Conservation (phyloP, 1,140 invertebrate species). For the Epicauta chinensis region DNA sequence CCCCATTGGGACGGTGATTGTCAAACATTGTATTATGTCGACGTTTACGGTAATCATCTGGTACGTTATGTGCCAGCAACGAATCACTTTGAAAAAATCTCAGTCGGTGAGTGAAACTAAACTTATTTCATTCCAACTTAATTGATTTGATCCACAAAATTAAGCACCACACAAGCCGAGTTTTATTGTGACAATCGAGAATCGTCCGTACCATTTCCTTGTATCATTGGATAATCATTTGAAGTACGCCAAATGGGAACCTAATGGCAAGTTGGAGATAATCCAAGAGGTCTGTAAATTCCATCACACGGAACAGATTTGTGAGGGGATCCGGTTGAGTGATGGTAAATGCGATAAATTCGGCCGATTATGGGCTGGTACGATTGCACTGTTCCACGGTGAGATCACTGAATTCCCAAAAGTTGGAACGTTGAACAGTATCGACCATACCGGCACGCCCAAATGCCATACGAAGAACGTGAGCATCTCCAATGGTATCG, state of each 20-base stretch:
- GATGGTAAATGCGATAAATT: constrained; percentile 76
- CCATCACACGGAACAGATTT: no score
- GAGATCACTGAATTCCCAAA: no score
- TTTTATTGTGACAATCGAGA: no score
- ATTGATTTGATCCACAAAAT: not conserved
- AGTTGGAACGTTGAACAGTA: constrained; percentile 48
- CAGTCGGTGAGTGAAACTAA: constrained; percentile 16
- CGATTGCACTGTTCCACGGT: no score
- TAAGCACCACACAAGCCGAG: not conserved
- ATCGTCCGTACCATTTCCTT: no score
- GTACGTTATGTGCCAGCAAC: constrained; percentile 24
- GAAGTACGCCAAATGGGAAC: no score
- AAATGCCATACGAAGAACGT: constrained; percentile 44
- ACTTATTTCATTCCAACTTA: not conserved
- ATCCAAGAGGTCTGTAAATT: no score
- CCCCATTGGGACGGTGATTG: constrained; percentile 60
- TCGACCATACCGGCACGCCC: constrained; percentile 24
- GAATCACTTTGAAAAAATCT: constrained; percentile 18
- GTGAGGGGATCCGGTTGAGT: constrained; percentile 54
- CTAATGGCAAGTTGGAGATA: no score
- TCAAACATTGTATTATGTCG: constrained; percentile 58
- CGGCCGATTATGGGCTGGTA: constrained; percentile 60
- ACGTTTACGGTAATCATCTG: constrained; percentile 51
- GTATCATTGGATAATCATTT: no score
- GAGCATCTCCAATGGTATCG: constrained; percentile 74